A percentile compares a stretch with the other conserved stretches of the same genome.
Conservation (phyloP, 92 coral and sea anemone species). For the Ricordea florida region DNA sequence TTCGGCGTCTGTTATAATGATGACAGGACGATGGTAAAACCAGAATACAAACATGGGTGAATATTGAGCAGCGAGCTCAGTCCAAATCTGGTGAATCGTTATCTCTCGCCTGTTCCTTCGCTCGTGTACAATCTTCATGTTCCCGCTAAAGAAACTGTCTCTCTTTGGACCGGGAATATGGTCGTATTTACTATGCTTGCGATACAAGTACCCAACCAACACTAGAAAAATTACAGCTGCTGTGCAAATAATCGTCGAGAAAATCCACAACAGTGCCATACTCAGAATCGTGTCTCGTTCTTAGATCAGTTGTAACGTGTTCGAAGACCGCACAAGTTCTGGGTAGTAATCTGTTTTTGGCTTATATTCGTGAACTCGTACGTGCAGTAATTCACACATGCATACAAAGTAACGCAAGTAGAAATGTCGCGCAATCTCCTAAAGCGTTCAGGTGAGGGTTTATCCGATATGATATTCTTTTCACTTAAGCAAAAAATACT, state of each 20-base stretch:
- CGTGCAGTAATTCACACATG: too few relatives aligned
- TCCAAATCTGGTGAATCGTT: slow-evolving; percentile 83
- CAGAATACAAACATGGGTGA: slow-evolving; percentile 87
- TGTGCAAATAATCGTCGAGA: not conserved
- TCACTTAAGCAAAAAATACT: too few relatives aligned
- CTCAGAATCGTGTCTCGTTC: too few relatives aligned
- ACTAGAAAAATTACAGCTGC: slow-evolving; percentile 23
- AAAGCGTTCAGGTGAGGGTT: too few relatives aligned
- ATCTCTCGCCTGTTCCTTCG: slow-evolving; percentile 51
- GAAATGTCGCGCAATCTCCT: too few relatives aligned
- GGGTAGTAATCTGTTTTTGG: too few relatives aligned
- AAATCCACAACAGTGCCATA: not conserved
- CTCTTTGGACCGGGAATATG: slow-evolving; percentile 87
- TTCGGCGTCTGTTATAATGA: slow-evolving; percentile 74
- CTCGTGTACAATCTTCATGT: slow-evolving; percentile 64
- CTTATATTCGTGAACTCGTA: too few relatives aligned
- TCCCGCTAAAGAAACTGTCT: slow-evolving; percentile 78
- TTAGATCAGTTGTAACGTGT: too few relatives aligned
- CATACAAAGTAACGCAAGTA: too few relatives aligned
- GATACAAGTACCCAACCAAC: slow-evolving; percentile 19
- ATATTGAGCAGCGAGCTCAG: slow-evolving; percentile 69
- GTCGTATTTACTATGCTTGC: slow-evolving; percentile 55
- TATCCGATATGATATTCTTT: too few relatives aligned
- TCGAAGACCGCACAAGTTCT: too few relatives aligned
- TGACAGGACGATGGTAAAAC: slow-evolving; percentile 84